These are phyloP conservation scores for Anoplopoma fimbria DNA, from an alignment of 2,113 vertebrate species.

Conservation along the genomic window DNA sequence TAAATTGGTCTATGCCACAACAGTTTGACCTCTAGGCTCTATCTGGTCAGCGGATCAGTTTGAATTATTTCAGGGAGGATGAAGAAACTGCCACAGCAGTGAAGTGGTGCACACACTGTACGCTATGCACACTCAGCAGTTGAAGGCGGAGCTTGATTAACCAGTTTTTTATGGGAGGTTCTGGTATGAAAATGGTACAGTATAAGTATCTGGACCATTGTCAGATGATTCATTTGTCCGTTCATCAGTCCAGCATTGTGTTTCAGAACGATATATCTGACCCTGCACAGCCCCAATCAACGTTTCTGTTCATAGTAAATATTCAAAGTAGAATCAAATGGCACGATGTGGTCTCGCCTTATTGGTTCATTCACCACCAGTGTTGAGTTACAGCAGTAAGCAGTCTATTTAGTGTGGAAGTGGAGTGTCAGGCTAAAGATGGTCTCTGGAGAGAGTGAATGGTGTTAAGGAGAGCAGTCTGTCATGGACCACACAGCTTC, in stretches of 20 bases:
- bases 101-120: not conserved
- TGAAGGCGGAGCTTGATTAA: not conserved
- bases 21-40: not conserved
- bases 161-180: no score
- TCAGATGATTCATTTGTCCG: not conserved
- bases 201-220: no score
- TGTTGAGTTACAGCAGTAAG: constrained; percentile 4
- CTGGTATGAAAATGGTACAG: not conserved
- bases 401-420: not conserved
- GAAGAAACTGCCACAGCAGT: not conserved
- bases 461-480: constrained; percentile 38
- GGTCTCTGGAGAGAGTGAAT: constrained; percentile 21
- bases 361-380: not conserved
- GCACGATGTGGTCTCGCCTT: not conserved
- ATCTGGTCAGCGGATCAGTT: not conserved
- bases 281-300: not conserved
- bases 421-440: constrained; percentile 3
- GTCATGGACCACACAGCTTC: constrained; percentile 43
- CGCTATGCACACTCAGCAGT: not conserved
- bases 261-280: not conserved
- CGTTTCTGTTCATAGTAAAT: not conserved
- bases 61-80: not conserved
- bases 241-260: not conserved
- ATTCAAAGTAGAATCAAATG: not conserved
- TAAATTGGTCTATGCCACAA: not conserved